Evolutionary conservation across 1,140 invertebrate genomes (phyloP).

Genomic region (Probaryconus sp.): DNA sequence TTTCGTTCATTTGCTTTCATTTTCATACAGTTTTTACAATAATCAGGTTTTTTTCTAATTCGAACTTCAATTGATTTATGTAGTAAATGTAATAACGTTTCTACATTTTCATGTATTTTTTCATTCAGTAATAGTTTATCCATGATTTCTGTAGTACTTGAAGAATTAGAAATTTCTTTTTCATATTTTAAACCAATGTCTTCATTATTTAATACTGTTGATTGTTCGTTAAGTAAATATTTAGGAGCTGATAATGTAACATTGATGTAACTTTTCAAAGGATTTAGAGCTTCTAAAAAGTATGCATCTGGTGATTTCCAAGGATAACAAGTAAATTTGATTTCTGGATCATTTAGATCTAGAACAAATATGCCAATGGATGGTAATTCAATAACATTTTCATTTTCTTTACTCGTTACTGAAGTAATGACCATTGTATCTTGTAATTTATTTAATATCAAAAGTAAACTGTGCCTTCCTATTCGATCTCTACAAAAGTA

Average conservation of each 20-base stretch:
- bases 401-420: conserved; percentile 79
- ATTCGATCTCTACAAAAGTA: conserved; percentile 93
- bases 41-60: conserved; percentile 81
- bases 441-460: conserved; percentile 78
- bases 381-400: conserved; percentile 85
- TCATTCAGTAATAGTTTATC: conserved; percentile 72
- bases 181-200: conserved; percentile 74
- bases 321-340: conserved; percentile 74
- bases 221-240: too few species aligned
- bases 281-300: conserved; percentile 66
- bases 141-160: conserved; percentile 78
- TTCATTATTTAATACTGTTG: too few species aligned
- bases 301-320: conserved; percentile 70
- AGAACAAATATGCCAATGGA: conserved; percentile 84
- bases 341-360: conserved; percentile 76
- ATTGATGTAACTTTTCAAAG: conserved; percentile 69
- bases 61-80: conserved; percentile 82
- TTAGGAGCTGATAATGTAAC: too few species aligned
- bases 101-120: conserved; percentile 75
- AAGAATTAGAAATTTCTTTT: conserved; percentile 67
- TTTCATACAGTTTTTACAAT: conserved; percentile 83
- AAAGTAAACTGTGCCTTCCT: conserved; percentile 89
- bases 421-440: conserved; percentile 79
- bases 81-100: conserved; percentile 79
- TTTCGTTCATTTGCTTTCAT: conserved; percentile 47